Evolutionary conservation across 2,113 vertebrate genomes (phyloP), one percentile per base, ranked within the genome.

Genomic region (Nothocercus julius): DNA sequence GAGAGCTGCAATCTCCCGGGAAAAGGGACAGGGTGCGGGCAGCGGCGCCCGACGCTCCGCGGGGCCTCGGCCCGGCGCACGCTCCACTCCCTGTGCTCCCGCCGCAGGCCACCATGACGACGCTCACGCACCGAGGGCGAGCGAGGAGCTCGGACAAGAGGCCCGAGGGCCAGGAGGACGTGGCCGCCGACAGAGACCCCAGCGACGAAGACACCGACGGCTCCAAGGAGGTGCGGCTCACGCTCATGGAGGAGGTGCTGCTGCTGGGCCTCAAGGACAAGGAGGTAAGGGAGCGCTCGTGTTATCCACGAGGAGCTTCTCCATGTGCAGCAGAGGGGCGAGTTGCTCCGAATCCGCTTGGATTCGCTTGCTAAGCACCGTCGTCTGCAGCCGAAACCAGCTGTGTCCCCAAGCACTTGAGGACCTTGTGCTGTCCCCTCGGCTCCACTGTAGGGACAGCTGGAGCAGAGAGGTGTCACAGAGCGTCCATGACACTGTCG

Each of bases 181-280:
- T 12, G 2, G 78, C 56, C 30, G 92, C 40, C 1, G 97, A 97
- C 20, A 78, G 68, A 8, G 87, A 82, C 8, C 73, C 70, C 63
- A 97, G 96, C 0, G 97, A 94, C 1, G 97, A 97, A 1, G 96
- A 97, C 2, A 53, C 96, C 0, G 95, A 95, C 0, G 98, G 98
- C 68, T 98, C 97, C 70, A 99, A 99, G 88, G 97, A 98, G 47
- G 98, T 98, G 69, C 97, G 98, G 13, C 98, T 99, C 5, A 99
- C 98, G 1, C 98, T 99, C 11, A 98, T 99, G 98, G 98, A 99
- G 95, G 98, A 99, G 92, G 97, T 99, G 51, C 92, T 99, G 91
- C 98, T 99, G 6, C 94, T 99, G 81, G 98, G 98, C 32, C 97
- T 99, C 69, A 99, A 99, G 89, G 98, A 99, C 93, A 98, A 98